Evolutionary conservation across 2,888 invertebrate species (phyloP).

Genomic region (Cataglyphis albicans): DNA sequence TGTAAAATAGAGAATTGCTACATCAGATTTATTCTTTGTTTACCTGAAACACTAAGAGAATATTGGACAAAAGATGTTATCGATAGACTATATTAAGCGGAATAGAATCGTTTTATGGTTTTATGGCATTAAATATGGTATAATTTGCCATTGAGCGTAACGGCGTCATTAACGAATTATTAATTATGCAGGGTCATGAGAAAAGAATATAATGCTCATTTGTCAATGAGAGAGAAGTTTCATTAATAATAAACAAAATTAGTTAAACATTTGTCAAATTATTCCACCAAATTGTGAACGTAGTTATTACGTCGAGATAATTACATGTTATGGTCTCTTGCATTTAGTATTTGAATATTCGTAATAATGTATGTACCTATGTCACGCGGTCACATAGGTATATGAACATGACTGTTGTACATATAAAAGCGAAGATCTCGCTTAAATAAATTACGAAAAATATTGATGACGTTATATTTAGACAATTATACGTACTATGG

Average conservation of each 20-base stretch:
- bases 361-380: background rate
- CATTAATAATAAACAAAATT: conserved; percentile 39
- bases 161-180: conserved; percentile 15
- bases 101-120: conserved; percentile 28
- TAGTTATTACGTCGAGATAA: conserved; percentile 24
- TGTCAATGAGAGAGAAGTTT: conserved; percentile 16
- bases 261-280: conserved; percentile 24
- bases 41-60: conserved; percentile 11
- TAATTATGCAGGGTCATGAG: background rate
- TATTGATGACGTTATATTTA: background rate
- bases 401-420: background rate
- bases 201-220: conserved; percentile 32
- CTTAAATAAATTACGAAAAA: background rate
- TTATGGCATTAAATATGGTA: conserved; percentile 6
- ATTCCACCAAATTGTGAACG: background rate
- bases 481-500: background rate
- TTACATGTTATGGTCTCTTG: conserved; percentile 25
- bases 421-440: background rate
- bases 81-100: conserved; percentile 25
- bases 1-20: conserved; percentile 29
- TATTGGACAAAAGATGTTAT: conserved; percentile 33
- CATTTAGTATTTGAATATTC: conserved; percentile 13
- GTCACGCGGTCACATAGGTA: background rate
- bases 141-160: conserved; percentile 1
- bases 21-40: conserved; percentile 28